Conservation (phyloP, 1,140 invertebrate genomes). For the Antheraea pernyi region DNA sequence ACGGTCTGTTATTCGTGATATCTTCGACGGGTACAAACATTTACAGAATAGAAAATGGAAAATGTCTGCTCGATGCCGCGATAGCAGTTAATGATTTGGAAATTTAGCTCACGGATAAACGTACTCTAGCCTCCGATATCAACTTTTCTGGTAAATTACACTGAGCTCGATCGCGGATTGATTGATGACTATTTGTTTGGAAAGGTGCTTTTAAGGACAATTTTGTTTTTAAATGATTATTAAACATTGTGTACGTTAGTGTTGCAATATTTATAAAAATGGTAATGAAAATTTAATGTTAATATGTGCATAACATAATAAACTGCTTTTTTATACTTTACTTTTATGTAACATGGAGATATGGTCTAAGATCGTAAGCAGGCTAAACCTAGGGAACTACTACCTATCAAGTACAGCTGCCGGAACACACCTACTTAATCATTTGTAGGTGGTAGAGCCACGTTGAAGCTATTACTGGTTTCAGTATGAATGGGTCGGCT, state of each 20-base stretch:
- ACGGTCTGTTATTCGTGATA: not conserved
- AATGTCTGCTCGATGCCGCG: not conserved
- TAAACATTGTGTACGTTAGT: not conserved
- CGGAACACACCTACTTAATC: too few species aligned
- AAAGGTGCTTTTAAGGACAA: slow-evolving; percentile 3
- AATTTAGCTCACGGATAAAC: not conserved
- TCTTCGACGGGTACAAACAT: not conserved
- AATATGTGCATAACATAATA: too few species aligned
- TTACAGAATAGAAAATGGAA: slow-evolving; percentile 3
- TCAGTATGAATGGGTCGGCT: too few species aligned
- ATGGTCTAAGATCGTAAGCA: too few species aligned
- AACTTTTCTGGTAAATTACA: slow-evolving; percentile 13
- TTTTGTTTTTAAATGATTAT: not conserved
- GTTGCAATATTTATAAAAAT: too few species aligned
- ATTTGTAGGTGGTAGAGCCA: too few species aligned
- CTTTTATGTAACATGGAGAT: too few species aligned
- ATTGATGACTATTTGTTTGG: slow-evolving; percentile 7
- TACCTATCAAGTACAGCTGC: too few species aligned
- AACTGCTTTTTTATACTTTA: too few species aligned
- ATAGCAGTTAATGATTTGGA: slow-evolving; percentile 7
- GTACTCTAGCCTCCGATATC: not conserved
- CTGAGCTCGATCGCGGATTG: not conserved
- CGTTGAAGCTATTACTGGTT: too few species aligned
- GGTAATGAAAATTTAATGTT: too few species aligned
- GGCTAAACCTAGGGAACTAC: too few species aligned